These are phyloP conservation scores for Trachops cirrhosus DNA, from an alignment of 2,797 vertebrate genomes.

Conservation along the genomic window DNA sequence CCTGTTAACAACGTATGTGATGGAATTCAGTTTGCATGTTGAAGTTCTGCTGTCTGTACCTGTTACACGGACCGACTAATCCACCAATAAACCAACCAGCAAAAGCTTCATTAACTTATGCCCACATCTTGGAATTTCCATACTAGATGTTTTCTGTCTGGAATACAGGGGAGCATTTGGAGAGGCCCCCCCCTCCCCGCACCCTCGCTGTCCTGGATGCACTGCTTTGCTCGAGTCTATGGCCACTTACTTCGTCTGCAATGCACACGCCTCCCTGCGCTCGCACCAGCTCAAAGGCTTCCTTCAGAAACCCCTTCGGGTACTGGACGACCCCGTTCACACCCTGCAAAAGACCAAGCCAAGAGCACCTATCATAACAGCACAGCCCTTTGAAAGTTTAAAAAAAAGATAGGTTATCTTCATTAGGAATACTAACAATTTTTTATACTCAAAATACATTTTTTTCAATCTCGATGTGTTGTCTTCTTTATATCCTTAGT, in stretches of 20 bases:
- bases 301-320: conserved; percentile 91
- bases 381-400: not conserved
- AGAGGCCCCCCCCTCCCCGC: not conserved
- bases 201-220: too few relatives aligned
- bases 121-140: not conserved
- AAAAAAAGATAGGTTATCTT: not conserved
- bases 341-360: conserved; percentile 82
- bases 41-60: not conserved
- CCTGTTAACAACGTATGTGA: not conserved
- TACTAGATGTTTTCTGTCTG: not conserved
- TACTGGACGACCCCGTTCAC: conserved; percentile 94
- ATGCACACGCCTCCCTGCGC: conserved; percentile 93
- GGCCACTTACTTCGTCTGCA: conserved; percentile 90
- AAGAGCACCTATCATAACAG: not conserved
- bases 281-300: conserved; percentile 88
- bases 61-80: not conserved
- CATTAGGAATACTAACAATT: not conserved
- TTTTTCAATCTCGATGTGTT: not conserved
- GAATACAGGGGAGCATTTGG: not conserved
- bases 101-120: not conserved
- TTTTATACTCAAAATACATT: not conserved
- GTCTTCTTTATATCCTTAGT: not conserved
- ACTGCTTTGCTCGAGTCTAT: fast-evolving
- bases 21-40: not conserved
- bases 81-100: not conserved